Percentiles rank a stretch among this genome's conserved stretches.
These are phyloP conservation scores for human (Homo sapiens) DNA, from an alignment of 2,113 vertebrate genomes.

Conservation along the genomic window DNA sequence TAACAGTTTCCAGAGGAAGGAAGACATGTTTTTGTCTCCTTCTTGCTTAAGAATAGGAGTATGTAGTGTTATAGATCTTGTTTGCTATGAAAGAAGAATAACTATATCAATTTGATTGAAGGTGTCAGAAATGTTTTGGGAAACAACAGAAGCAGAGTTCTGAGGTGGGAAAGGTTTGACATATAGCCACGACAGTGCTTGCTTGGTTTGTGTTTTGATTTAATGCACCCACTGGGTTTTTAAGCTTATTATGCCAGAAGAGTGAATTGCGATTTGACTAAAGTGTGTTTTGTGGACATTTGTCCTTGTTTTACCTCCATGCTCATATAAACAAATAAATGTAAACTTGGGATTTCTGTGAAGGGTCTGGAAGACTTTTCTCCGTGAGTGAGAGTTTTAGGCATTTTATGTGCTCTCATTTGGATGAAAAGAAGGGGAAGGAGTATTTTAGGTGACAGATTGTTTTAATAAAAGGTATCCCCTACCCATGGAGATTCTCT, in stretches of 20 bases:
- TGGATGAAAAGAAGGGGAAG: not conserved
- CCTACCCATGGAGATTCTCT: not conserved
- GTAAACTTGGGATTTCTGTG: not conserved
- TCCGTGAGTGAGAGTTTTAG: not conserved
- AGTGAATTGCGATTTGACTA: not conserved
- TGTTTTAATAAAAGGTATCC: constrained; percentile 34
- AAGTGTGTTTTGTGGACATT: not conserved
- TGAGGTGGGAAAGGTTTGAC: constrained; percentile 58
- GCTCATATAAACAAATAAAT: not conserved
- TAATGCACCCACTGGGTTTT: not conserved
- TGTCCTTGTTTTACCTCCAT: not conserved
- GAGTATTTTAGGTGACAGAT: not conserved
- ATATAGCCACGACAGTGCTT: not conserved
- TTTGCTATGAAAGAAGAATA: constrained; percentile 57
- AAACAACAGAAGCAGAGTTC: constrained; percentile 47
- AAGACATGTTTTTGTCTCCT: constrained; percentile 39
- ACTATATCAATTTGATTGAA: constrained; percentile 59
- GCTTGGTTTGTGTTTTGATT: constrained; percentile 60
- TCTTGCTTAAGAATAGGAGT: constrained; percentile 40
- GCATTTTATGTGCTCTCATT: not conserved
- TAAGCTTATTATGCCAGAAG: constrained; percentile 42
- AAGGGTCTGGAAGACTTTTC: not conserved
- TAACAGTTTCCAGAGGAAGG: constrained; percentile 29
- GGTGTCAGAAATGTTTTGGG: constrained; percentile 51
- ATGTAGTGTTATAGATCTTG: constrained; percentile 28